Evolutionary conservation across 2,888 invertebrate species (phyloP), one percentile per base, ranked within the genome.

Genomic region (Smittia aterrima): DNA sequence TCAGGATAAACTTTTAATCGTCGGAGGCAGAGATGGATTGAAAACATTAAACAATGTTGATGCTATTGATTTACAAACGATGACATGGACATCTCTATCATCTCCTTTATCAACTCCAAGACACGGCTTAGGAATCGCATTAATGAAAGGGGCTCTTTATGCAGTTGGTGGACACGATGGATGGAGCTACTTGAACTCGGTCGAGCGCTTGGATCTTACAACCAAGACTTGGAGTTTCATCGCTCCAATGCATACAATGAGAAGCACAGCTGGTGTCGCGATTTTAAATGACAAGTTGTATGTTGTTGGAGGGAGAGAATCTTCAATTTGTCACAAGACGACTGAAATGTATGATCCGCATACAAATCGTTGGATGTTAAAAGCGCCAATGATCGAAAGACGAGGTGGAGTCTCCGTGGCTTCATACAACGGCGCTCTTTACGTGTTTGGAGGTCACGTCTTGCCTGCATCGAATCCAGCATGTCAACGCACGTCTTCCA

Each of bases 91-190:
- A 66, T 66, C 74, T 41, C 18, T 64, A 20, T 47, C 64, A 1
- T 66, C 66, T 1, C 89, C 94, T 0, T 96, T 97, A 95, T 92
- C 91, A 79, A 95, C 95, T 9, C 95, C 94, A 80, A 86, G 96
- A 1, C 92, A 92, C 32, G 32, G 32, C 9, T 32, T 32, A 9
- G 32, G 32, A 32, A 32, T 32, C 9, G 91, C 92, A 1, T 90
- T 92, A 38, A 85, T 94, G 66, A 87, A 90, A 74, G 87, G 86
- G 0, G 94, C 95, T 0, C 86, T 97, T 75, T 97, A 97, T 84
- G 96, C 96, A 0, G 94, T 96, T 16, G 70, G 97, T 1, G 97
- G 97, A 0, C 96, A 96, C 80, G 96, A 97, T 82, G 96, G 95
- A 18, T 83, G 83, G 83, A 95, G 95, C 79, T 96, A 96, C 81